Evolutionary conservation across 2,113 vertebrate genomes (phyloP).

Genomic region (Telmatochromis sp.): DNA sequence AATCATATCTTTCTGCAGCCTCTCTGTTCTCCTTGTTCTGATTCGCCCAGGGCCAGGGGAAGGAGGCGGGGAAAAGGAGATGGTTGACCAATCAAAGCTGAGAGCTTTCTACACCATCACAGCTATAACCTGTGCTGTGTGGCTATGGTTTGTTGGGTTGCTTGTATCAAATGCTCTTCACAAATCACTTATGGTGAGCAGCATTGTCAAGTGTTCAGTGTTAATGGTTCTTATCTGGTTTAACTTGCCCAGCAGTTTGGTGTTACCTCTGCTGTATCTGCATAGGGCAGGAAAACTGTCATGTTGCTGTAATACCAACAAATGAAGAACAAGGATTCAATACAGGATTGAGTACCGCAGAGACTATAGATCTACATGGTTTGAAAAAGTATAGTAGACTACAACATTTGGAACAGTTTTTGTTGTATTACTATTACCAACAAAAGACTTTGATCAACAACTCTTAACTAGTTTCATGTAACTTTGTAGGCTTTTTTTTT

Average conservation of each 20-base stretch:
- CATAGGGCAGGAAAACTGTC: neutral
- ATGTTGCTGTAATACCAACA: neutral
- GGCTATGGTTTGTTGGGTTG: neutral
- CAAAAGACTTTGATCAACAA: neutral
- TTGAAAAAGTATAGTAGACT: neutral
- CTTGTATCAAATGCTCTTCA: neutral
- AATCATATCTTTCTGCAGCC: neutral
- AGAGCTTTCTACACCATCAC: neutral
- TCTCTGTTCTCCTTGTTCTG: neutral
- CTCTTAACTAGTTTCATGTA: neutral
- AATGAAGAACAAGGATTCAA: neutral
- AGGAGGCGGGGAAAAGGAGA: accelerated
- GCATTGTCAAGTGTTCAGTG: accelerated
- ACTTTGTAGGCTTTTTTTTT: neutral
- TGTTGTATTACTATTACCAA: neutral
- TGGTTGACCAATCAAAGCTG: neutral
- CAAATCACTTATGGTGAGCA: accelerated
- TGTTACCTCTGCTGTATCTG: constrained; percentile 1
- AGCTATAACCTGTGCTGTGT: neutral
- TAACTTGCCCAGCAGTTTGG: neutral
- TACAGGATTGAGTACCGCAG: neutral
- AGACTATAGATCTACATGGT: neutral
- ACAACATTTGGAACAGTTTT: neutral
- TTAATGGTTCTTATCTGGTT: accelerated
- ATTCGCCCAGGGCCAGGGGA: neutral